Conservation (phyloP, 2,113 vertebrate genomes). For the Prionailurus viverrinus region DNA sequence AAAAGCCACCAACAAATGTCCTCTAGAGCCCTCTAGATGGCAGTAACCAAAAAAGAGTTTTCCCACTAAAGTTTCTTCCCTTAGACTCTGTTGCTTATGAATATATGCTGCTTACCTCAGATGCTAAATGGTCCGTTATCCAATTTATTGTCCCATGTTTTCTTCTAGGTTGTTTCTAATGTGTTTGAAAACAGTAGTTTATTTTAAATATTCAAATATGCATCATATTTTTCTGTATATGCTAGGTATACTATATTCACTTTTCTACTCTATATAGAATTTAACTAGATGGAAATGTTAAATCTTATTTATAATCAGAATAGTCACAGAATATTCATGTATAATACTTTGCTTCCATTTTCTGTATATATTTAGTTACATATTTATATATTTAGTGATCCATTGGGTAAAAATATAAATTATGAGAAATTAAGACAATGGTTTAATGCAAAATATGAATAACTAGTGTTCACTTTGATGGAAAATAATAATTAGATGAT, state of each 20-base stretch:
- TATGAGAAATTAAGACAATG: background rate
- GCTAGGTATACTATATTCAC: background rate
- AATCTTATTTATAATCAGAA: background rate
- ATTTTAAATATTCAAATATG: background rate
- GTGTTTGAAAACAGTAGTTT: background rate
- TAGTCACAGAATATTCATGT: background rate
- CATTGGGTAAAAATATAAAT: background rate
- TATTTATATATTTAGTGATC: background rate
- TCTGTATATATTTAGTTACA: background rate
- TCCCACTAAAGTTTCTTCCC: background rate
- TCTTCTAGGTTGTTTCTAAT: background rate
- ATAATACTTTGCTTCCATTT: background rate
- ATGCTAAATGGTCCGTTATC: background rate
- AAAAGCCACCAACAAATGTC: background rate
- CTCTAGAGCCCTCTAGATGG: background rate
- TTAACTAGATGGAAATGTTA: background rate
- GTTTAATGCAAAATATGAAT: background rate
- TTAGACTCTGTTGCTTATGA: background rate
- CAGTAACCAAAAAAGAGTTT: background rate
- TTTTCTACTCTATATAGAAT: background rate
- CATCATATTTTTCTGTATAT: background rate
- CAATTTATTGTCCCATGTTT: background rate
- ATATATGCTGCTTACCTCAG: background rate
- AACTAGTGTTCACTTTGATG: background rate
- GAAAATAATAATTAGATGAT: background rate